Percentiles rank a stretch among this genome's conserved stretches.
Evolutionary conservation across 1,140 invertebrate species (phyloP).

Genomic region (Atta cephalotes): DNA sequence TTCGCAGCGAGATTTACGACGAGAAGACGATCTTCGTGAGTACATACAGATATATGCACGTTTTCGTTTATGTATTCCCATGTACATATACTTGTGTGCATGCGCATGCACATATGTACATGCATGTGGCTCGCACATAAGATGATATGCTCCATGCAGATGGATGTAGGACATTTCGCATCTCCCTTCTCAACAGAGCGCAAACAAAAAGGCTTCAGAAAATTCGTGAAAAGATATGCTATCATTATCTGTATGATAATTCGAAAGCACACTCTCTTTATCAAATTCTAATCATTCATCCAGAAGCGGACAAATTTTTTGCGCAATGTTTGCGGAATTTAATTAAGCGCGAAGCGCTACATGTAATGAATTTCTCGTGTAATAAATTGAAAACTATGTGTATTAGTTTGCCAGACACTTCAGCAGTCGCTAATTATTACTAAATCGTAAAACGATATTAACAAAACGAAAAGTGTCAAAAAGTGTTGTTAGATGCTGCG

Average conservation of each 20-base stretch:
- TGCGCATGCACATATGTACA: neutral
- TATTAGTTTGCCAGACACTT: neutral
- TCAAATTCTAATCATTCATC: slow-evolving; percentile 32
- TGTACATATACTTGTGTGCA: neutral
- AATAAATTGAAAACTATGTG: slow-evolving; percentile 50
- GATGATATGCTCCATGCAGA: slow-evolving; percentile 19
- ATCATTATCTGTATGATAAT: slow-evolving; percentile 31
- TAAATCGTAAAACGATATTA: slow-evolving; percentile 43
- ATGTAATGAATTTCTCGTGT: slow-evolving; percentile 55
- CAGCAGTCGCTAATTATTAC: slow-evolving; percentile 25
- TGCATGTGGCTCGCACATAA: neutral
- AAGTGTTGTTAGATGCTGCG: neutral
- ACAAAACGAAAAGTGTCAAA: neutral
- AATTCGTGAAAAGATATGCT: slow-evolving; percentile 34
- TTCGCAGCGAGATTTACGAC: slow-evolving; percentile 62
- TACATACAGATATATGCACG: slow-evolving; percentile 10
- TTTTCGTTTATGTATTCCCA: slow-evolving; percentile 43
- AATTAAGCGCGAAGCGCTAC: slow-evolving; percentile 66
- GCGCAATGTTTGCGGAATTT: slow-evolving; percentile 54
- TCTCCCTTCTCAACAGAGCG: neutral
- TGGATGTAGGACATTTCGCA: slow-evolving; percentile 16
- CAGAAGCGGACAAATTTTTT: slow-evolving; percentile 35
- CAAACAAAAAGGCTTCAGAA: slow-evolving; percentile 44
- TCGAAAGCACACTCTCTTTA: slow-evolving; percentile 8
- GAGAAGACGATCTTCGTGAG: slow-evolving; percentile 34